Evolutionary conservation across 1,140 invertebrate genomes (phyloP).

Genomic region (Cataglyphis hispanica): DNA sequence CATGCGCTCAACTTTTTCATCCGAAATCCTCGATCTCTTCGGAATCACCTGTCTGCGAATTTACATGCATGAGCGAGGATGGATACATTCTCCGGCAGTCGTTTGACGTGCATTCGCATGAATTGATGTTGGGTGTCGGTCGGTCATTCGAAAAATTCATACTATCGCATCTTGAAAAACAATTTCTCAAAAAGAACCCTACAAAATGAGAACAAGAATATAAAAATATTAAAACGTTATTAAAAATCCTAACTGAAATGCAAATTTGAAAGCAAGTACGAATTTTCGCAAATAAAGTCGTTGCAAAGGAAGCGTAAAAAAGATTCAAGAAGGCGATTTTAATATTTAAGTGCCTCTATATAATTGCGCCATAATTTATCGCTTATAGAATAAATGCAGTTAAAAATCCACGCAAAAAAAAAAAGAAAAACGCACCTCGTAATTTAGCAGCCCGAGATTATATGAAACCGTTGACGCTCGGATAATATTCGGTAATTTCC

Average conservation of each 20-base stretch:
- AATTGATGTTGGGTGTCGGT: background rate
- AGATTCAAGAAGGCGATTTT: conserved; percentile 32
- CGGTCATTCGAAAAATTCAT: conserved; percentile 4
- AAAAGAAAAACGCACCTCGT: conserved; percentile 11
- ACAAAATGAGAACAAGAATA: background rate
- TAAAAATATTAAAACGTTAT: background rate
- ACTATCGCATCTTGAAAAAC: background rate
- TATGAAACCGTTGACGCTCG: background rate
- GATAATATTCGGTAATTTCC: conserved; percentile 28
- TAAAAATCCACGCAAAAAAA: background rate
- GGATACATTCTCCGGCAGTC: conserved; percentile 20
- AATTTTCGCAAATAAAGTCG: conserved; percentile 27
- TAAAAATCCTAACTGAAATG: conserved; percentile 3
- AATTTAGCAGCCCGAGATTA: conserved; percentile 25
- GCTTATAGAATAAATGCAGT: conserved; percentile 2
- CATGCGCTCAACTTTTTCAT: background rate
- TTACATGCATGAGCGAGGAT: conserved; percentile 37
- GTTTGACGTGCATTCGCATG: background rate
- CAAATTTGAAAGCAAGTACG: background rate
- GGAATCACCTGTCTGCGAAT: background rate
- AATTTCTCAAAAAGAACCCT: background rate
- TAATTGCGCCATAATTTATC: conserved; percentile 40
- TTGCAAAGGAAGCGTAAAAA: background rate
- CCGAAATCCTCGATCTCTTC: background rate
- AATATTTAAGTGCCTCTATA: conserved; percentile 4